Evolutionary conservation across 2,888 invertebrate species (phyloP), one percentile per base, ranked within the genome.

Genomic region (Ceraclea dissimilis): DNA sequence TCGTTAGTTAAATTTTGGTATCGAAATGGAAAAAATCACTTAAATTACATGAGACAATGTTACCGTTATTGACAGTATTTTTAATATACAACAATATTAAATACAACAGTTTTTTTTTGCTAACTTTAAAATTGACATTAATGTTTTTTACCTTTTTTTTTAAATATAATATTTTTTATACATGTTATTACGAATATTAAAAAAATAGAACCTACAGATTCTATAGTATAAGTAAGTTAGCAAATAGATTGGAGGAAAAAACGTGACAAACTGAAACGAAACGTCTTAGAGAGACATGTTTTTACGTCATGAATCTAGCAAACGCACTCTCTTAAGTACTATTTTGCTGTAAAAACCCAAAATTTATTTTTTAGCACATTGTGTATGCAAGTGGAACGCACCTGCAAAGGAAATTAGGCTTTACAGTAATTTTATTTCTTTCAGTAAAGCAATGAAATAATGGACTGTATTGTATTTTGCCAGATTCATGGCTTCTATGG

Each of bases 121-220:
- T 55, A 57, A 51, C 55, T 54, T 52, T 61, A 61, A 59, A 61
- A 61, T 61, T 61, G 61, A 61, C 61, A 54, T 57, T 50, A 47
- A 53, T 59, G 46, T 49, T 58, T 57, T 59, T 57, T 56, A 22
- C 48, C 49, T 58, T 59, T 47, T 49, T 58, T 57, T 59, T 57
- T 56, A 22, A 48, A 52, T 58, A 49, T 39, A 39, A n/a, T 39
- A 39, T n/a, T 39, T n/a, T n/a, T 39, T n/a, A 13, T 39, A n/a
- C 13, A 39, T 39, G n/a, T n/a, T n/a, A 55, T 58, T 60, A 56
- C 56, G 21, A 55, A n/a, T 54, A 54, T 55, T 44, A 31, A 50
- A 51, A 39, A 51, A 56, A 51, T 51, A 56, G 19, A 46, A 19
- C 46, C 50, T 50, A 50, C 22, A 33, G 26, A 54, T 49, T 22